Percentiles rank a stretch among this genome's conserved stretches.
phyloP scores from a whole-genome alignment of 2,888 invertebrate genomes.

The Caenorhabditis becei region DNA sequence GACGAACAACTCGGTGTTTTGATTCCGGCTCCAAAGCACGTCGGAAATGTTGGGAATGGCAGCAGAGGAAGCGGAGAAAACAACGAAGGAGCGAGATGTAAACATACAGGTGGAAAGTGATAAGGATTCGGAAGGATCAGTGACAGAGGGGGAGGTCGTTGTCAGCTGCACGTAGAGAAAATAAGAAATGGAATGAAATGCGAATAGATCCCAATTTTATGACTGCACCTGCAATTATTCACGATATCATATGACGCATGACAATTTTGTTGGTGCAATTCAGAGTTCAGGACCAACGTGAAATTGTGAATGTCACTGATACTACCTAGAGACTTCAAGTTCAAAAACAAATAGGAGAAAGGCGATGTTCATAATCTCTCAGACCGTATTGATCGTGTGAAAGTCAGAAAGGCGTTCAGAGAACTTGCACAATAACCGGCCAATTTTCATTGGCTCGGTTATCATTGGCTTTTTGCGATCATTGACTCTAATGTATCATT shows the following conservation, averaged over 20 bases:
- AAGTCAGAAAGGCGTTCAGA: no score
- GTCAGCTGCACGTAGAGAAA: not conserved
- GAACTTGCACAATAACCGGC: no score
- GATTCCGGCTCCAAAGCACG: conserved; percentile 5
- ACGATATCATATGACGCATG: not conserved
- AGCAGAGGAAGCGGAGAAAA: not conserved
- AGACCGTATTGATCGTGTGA: no score
- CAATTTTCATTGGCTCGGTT: no score
- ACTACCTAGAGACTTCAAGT: no score
- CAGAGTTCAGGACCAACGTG: not conserved
- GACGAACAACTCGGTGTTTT: not conserved
- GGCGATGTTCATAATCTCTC: no score
- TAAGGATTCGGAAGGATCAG: conserved; percentile 13
- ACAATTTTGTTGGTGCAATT: not conserved
- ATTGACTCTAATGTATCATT: no score
- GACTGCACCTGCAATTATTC: not conserved
- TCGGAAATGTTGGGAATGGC: not conserved
- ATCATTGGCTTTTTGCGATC: no score
- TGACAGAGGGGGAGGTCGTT: not conserved
- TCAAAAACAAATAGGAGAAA: no score
- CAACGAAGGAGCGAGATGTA: not conserved
- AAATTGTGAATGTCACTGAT: no score
- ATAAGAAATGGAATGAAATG: not conserved
- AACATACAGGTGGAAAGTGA: conserved; percentile 19
- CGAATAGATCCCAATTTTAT: not conserved